These are phyloP conservation scores for Rhingia rostrata DNA, from an alignment of 2,888 invertebrate species.

Conservation along the genomic window DNA sequence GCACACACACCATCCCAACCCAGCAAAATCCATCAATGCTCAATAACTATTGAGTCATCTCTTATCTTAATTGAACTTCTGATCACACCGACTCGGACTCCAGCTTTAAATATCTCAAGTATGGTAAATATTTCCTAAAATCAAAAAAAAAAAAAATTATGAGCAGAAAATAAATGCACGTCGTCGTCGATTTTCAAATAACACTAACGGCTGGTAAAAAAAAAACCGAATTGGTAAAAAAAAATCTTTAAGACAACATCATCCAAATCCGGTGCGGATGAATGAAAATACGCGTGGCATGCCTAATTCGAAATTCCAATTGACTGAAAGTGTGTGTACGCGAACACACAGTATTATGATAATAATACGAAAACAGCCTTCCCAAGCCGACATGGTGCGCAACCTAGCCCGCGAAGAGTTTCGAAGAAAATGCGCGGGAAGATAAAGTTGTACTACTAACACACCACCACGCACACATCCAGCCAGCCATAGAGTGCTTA, in stretches of 20 bases:
- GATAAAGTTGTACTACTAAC: conserved; percentile 55
- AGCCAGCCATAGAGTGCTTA: conserved; percentile 16
- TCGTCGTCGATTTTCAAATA: conserved; percentile 30
- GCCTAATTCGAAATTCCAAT: conserved; percentile 79
- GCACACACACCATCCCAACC: neutral
- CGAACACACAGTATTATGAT: conserved; percentile 71
- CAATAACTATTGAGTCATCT: conserved; percentile 46
- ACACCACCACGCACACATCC: conserved; percentile 10
- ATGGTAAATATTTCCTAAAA: conserved; percentile 32
- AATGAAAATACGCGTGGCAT: conserved; percentile 78
- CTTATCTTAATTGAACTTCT: conserved; percentile 59
- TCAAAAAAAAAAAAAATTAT: conserved; percentile 60
- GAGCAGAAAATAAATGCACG: conserved; percentile 39
- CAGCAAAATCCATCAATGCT: neutral
- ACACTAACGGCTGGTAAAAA: conserved; percentile 49
- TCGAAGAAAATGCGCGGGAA: conserved; percentile 72
- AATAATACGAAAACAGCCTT: conserved; percentile 69
- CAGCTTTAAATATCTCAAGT: conserved; percentile 47
- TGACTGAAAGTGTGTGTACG: conserved; percentile 76
- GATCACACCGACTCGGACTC: conserved; percentile 44
- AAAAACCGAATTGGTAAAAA: conserved; percentile 45
- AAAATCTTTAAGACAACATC: conserved; percentile 47
- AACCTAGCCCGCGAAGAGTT: conserved; percentile 28
- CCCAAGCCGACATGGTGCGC: conserved; percentile 62
- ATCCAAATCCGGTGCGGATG: conserved; percentile 72